Conservation (phyloP, 2,888 invertebrate genomes). For the Acanthosepion esculentum region DNA sequence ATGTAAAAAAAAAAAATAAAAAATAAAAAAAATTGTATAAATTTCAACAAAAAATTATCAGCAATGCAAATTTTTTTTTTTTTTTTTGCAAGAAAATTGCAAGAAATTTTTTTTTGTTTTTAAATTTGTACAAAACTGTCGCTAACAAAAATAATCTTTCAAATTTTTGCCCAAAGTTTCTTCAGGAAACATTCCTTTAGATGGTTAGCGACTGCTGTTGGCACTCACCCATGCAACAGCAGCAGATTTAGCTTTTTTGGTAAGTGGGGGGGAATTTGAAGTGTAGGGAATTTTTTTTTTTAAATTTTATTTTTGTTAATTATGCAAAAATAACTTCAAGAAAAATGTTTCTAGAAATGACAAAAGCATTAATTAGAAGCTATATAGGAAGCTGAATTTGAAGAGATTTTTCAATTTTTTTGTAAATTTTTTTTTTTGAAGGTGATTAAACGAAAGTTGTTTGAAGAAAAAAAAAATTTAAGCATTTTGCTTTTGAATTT, state of each 20-base stretch:
- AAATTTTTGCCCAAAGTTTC: background rate
- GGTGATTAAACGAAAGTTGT: background rate
- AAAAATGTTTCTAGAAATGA: background rate
- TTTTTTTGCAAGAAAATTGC: slow-evolving; percentile 1
- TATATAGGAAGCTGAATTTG: background rate
- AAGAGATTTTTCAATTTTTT: background rate
- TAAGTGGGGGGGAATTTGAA: background rate
- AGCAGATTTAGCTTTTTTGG: background rate
- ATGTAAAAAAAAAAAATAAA: too few species aligned
- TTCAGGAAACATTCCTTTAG: slow-evolving; percentile 33
- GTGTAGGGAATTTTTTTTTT: background rate
- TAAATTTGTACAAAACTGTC: slow-evolving; percentile 13
- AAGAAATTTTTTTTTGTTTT: background rate
- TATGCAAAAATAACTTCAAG: slow-evolving; percentile 2
- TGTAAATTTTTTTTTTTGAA: background rate
- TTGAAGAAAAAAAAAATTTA: background rate
- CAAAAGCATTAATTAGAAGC: background rate
- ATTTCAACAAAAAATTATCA: slow-evolving; percentile 24
- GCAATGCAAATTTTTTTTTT: background rate
- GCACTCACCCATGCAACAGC: background rate
- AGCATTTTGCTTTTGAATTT: background rate
- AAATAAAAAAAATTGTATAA: background rate
- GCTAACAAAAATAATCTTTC: slow-evolving; percentile 24
- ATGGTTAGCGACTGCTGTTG: slow-evolving; percentile 12
- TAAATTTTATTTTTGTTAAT: background rate